Percentiles rank a stretch among this genome's conserved stretches.
These are phyloP conservation scores for Chiloscyllium plagiosum DNA, from an alignment of 2,113 vertebrate genomes.

Conservation along the genomic window DNA sequence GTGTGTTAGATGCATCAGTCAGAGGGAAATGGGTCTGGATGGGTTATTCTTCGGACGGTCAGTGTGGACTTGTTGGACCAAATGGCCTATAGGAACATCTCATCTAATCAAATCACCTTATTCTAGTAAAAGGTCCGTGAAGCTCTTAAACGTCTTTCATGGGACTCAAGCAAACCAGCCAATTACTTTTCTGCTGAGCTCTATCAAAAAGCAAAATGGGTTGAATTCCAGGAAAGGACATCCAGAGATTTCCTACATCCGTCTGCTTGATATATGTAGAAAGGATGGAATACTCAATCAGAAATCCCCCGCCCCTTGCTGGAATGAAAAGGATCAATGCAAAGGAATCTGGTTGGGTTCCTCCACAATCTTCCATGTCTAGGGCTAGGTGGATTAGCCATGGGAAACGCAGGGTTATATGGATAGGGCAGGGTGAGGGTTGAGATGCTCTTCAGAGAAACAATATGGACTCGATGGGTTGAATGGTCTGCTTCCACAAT, in stretches of 20 bases:
- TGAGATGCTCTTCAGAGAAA: too few species aligned
- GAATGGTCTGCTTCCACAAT: too few species aligned
- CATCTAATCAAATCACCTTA: neutral
- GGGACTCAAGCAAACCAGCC: neutral
- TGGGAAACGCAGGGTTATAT: too few species aligned
- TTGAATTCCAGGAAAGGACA: neutral
- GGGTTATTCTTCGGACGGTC: too few species aligned
- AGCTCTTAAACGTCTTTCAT: neutral
- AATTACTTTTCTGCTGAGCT: neutral
- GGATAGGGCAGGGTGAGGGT: too few species aligned
- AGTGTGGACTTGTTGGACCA: too few species aligned
- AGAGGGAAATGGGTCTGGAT: too few species aligned
- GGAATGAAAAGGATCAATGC: neutral
- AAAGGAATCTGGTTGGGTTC: neutral
- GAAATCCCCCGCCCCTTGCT: neutral
- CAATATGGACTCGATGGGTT: too few species aligned
- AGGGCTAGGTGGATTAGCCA: too few species aligned
- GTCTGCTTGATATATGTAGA: neutral
- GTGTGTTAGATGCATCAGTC: too few species aligned
- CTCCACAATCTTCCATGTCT: neutral
- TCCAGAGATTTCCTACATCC: neutral
- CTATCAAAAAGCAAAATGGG: neutral
- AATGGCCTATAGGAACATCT: too few species aligned
- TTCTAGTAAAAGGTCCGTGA: neutral
- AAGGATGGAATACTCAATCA: neutral